These are phyloP conservation scores for Dryobates pubescens DNA, from an alignment of 2,797 vertebrate genomes.

Conservation along the genomic window DNA sequence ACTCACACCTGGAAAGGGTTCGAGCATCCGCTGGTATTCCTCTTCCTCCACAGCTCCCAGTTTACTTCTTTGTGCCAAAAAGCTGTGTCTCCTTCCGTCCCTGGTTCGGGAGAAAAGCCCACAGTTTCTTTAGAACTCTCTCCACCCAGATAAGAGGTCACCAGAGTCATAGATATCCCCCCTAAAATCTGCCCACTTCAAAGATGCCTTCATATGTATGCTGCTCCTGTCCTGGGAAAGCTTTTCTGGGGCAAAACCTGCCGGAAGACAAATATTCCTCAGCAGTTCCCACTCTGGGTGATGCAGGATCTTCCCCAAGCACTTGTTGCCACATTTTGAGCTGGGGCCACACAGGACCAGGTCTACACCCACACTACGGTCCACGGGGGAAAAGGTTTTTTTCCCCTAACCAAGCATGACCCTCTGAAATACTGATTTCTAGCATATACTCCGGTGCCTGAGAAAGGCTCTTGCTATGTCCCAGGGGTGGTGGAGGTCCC, in stretches of 20 bases:
- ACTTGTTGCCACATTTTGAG: rapidly evolving
- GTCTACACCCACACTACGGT: rapidly evolving
- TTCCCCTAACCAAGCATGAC: rapidly evolving
- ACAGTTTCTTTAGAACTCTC: rapidly evolving
- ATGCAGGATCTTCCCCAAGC: not conserved
- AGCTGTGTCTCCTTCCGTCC: not conserved
- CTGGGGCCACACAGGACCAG: rapidly evolving
- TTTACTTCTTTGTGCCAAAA: not conserved
- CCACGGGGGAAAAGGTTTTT: not conserved
- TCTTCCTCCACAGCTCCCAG: not conserved
- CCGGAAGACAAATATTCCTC: not conserved
- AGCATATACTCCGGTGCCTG: rapidly evolving
- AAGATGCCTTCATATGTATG: rapidly evolving
- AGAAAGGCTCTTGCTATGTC: not conserved
- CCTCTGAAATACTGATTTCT: rapidly evolving
- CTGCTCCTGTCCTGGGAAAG: not conserved
- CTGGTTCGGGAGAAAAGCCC: rapidly evolving
- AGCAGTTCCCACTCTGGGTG: rapidly evolving
- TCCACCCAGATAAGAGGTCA: no score
- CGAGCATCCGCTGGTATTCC: not conserved
- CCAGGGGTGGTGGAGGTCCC: not conserved
- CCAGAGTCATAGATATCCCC: not conserved
- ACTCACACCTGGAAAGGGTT: not conserved
- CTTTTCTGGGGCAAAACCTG: not conserved
- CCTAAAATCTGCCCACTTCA: not conserved